A percentile compares a stretch with the other conserved stretches of the same genome.
phyloP scores from a whole-genome alignment of 2,888 invertebrate genomes.

The Cactoblastis cactorum region DNA sequence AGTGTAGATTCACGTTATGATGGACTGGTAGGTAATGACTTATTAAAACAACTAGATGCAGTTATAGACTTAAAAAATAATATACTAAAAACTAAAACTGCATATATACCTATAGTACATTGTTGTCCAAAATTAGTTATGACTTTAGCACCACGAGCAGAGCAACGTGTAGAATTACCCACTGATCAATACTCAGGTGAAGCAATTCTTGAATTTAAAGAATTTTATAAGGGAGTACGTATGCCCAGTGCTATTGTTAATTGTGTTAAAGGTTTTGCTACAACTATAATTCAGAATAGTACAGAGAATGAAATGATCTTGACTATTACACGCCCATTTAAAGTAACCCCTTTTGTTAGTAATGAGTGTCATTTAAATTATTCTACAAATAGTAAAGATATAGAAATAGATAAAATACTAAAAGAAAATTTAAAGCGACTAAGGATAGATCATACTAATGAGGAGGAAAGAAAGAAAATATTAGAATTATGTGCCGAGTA shows the following conservation, averaged over 20 bases:
- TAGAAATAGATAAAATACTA: constrained; percentile 1
- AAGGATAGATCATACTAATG: constrained; percentile 27
- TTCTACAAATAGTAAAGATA: too few relatives aligned
- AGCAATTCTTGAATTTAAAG: constrained; percentile 6
- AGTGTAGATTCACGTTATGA: constrained; percentile 20
- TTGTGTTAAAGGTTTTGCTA: constrained; percentile 64
- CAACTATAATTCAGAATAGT: constrained; percentile 63
- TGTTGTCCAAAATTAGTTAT: background rate
- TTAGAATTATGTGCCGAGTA: constrained; percentile 28
- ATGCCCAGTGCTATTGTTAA: constrained; percentile 14
- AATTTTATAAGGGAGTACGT: constrained; percentile 12
- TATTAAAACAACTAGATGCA: constrained; percentile 19
- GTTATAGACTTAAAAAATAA: constrained; percentile 11
- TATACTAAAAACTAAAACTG: background rate
- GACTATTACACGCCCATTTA: background rate
- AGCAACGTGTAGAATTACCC: constrained; percentile 12
- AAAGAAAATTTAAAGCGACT: constrained; percentile 19
- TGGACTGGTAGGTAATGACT: constrained; percentile 21
- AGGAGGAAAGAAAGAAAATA: constrained; percentile 28
- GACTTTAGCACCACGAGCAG: constrained; percentile 5
- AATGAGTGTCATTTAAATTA: too few relatives aligned
- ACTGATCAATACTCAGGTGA: constrained; percentile 8
- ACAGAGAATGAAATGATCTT: constrained; percentile 23
- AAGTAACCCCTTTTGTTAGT: background rate
- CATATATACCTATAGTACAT: background rate